phyloP scores from a whole-genome alignment of 2,888 invertebrate species.

The Drosophila helvetica region DNA sequence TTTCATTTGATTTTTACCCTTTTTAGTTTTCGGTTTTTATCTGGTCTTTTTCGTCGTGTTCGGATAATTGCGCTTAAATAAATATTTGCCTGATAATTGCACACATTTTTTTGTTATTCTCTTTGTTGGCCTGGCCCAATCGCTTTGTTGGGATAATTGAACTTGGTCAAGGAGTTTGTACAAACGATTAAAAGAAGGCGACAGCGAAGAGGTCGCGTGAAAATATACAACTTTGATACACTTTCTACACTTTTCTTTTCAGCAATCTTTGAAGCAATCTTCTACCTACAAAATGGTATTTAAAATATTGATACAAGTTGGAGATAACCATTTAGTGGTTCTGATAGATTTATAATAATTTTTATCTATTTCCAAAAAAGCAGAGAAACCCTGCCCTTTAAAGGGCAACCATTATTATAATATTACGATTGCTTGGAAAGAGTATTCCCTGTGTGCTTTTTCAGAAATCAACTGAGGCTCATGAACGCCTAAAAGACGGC shows the following conservation, averaged over 20 bases:
- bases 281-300: not conserved
- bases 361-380: too few relatives aligned
- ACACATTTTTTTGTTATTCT: constrained; percentile 14
- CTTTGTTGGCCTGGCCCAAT: not conserved
- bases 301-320: not conserved
- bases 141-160: constrained; percentile 27
- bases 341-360: not conserved
- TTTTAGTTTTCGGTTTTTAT: constrained; percentile 6
- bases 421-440: not conserved
- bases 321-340: too few relatives aligned
- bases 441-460: not conserved
- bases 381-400: too few relatives aligned
- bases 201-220: too few relatives aligned
- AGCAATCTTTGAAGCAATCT: not conserved
- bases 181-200: too few relatives aligned
- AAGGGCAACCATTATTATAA: not conserved
- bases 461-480: constrained; percentile 34
- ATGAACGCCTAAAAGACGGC: constrained; percentile 65
- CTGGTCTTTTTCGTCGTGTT: constrained; percentile 6
- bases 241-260: too few relatives aligned
- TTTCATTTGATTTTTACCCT: constrained; percentile 33
- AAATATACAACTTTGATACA: too few relatives aligned
- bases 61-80: constrained; percentile 37
- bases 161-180: not conserved
- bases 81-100: constrained; percentile 43